Conservation (phyloP, 1,140 invertebrate species). For the Ips typographus region DNA sequence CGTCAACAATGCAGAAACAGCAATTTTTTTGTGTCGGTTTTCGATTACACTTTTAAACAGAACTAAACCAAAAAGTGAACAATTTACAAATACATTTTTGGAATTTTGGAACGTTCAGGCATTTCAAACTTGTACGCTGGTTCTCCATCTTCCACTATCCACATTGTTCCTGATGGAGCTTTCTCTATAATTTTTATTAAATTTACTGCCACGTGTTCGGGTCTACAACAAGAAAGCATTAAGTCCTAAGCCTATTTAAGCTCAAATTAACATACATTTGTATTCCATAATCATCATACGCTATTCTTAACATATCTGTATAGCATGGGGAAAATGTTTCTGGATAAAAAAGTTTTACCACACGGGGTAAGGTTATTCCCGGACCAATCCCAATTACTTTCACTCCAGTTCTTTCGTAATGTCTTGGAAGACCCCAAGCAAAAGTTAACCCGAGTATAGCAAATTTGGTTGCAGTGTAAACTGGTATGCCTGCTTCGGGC, state of each 20-base stretch:
- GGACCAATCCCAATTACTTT: not conserved
- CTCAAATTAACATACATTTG: constrained; percentile 11
- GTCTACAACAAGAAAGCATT: not conserved
- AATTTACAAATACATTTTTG: not conserved
- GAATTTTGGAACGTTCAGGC: constrained; percentile 7
- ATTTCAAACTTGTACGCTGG: constrained; percentile 1
- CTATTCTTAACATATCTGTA: not conserved
- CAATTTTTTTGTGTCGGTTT: too few species aligned
- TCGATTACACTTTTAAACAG: too few species aligned
- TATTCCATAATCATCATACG: not conserved
- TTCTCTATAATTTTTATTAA: constrained; percentile 9
- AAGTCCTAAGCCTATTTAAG: not conserved
- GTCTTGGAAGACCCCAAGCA: not conserved
- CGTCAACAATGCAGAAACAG: too few species aligned
- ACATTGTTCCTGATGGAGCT: constrained; percentile 32
- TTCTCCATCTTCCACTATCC: constrained; percentile 36
- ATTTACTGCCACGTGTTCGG: not conserved
- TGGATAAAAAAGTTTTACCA: not conserved
- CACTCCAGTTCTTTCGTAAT: not conserved
- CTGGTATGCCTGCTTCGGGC: not conserved
- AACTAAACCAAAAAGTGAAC: too few species aligned
- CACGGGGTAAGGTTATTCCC: not conserved
- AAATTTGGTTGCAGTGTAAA: constrained; percentile 3
- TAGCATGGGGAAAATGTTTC: not conserved
- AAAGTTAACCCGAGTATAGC: not conserved